Base-by-base conservation (phyloP, 1,140 invertebrate genomes). In the Drosophila persimilis region DNA sequence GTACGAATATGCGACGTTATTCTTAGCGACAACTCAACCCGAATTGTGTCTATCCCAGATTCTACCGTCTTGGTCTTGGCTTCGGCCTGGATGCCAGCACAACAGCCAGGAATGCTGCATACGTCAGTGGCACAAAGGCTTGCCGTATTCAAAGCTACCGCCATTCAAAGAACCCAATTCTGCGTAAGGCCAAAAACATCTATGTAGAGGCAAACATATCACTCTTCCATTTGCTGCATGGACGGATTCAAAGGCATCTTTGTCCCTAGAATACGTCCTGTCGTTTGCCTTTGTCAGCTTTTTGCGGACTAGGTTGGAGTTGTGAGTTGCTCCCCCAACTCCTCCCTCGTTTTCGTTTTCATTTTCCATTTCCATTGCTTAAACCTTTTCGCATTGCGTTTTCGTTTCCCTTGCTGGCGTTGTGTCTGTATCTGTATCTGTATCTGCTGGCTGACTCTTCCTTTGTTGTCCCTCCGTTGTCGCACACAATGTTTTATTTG, bases 401-500 rank as follows among this genome's bases (percentile, higher is more conserved):
- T 54, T 41, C n/a, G 31, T 26, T 51, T 61, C 39, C 62, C 46
- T 44, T n/a, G 13, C 15, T 22, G 47, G 13, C 20, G 51, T 44
- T 15, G 7, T 48, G 44, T 54, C 31, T 43, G 20, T 20, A 20
- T 20, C 20, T 20, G 20, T 20, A 20, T 20, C 20, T 20, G 20
- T 20, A 20, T 20, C 20, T 20, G 20, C 15, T 15, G 43, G 7
- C 48, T 11, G 20, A 13, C n/a, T 29, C 44, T 11, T 58, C 43
- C 73, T 67, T 61, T 69, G 75, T 70, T 58, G 55, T 54, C 39
- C 31, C 59, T 41, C 24, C 54, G 51, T 55, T 66, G 70, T 73
- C 72, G 81, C 80, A 57, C 47, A 73, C 43, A 65, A 65, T 69
- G 65, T 83, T 86, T 83, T 83, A 88, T 88, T 86, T 86, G 83